Conservation (phyloP, 2,888 invertebrate species). For the Himalopsyche japonica region DNA sequence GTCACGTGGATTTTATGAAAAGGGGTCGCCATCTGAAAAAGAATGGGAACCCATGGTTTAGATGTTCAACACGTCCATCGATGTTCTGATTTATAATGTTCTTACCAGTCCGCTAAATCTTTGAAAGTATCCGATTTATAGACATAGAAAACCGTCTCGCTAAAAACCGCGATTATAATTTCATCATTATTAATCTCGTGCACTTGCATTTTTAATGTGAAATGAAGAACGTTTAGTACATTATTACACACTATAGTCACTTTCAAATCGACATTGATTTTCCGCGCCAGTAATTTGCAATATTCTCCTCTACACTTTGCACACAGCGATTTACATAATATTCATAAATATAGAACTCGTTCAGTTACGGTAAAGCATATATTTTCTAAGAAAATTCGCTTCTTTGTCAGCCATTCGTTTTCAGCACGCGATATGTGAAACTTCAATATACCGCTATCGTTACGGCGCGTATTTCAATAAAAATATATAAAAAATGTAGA, state of each 20-base stretch:
- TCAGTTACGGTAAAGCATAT: neutral
- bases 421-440: neutral
- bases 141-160: too few species aligned
- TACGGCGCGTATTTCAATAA: neutral
- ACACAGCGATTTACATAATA: neutral
- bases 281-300: neutral
- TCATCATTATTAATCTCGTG: too few species aligned
- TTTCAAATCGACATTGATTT: neutral
- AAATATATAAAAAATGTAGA: neutral
- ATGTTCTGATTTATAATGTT: too few species aligned
- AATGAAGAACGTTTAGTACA: neutral
- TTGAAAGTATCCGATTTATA: too few species aligned
- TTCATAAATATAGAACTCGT: neutral
- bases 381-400: neutral
- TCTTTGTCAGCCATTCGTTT: neutral
- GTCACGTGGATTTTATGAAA: too few species aligned
- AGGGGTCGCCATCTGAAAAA: too few species aligned
- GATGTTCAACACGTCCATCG: too few species aligned
- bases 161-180: too few species aligned
- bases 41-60: too few species aligned
- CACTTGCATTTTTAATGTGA: neutral
- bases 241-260: neutral
- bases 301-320: neutral
- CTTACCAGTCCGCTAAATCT: too few species aligned
- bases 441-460: neutral